phyloP scores from a whole-genome alignment of 2,797 vertebrate species.

The Bradypodion pumilum region DNA sequence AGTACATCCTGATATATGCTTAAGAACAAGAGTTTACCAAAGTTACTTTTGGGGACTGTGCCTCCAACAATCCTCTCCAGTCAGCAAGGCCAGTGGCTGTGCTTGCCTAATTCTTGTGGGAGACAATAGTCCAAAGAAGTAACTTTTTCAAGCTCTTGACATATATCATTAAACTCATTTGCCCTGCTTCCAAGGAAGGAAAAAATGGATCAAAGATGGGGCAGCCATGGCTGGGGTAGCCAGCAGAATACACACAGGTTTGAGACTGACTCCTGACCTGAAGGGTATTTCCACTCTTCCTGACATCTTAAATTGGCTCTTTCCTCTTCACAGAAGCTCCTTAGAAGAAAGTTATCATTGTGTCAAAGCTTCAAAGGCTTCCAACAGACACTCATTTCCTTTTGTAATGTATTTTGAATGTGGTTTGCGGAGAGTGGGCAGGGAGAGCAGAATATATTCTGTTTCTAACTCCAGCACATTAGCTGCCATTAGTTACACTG shows the following conservation, averaged over 20 bases:
- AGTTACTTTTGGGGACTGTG: no score
- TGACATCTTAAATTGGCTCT: conserved; percentile 14
- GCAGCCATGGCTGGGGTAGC: not conserved
- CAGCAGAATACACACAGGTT: not conserved
- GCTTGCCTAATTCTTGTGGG: no score
- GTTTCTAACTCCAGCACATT: conserved; percentile 23
- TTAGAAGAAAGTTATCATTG: conserved; percentile 46
- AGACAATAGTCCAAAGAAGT: no score
- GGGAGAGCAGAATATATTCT: conserved; percentile 47
- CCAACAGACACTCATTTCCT: conserved; percentile 55
- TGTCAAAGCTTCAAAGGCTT: conserved; percentile 42
- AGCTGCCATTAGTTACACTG: conserved; percentile 23
- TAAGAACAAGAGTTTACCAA: no score
- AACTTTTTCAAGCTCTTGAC: no score
- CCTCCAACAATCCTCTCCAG: no score
- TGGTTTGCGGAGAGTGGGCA: conserved; percentile 36
- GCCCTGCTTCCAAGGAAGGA: not conserved
- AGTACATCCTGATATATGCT: not conserved
- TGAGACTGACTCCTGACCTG: conserved; percentile 53
- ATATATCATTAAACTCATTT: not conserved
- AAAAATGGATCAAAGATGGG: not conserved
- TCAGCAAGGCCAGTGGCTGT: no score
- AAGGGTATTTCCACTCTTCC: conserved; percentile 26
- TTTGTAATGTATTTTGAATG: conserved; percentile 34
- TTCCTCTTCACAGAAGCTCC: conserved; percentile 34